These are phyloP conservation scores for Chrysomallon squamiferum DNA, from an alignment of 1,140 invertebrate species.

Conservation along the genomic window DNA sequence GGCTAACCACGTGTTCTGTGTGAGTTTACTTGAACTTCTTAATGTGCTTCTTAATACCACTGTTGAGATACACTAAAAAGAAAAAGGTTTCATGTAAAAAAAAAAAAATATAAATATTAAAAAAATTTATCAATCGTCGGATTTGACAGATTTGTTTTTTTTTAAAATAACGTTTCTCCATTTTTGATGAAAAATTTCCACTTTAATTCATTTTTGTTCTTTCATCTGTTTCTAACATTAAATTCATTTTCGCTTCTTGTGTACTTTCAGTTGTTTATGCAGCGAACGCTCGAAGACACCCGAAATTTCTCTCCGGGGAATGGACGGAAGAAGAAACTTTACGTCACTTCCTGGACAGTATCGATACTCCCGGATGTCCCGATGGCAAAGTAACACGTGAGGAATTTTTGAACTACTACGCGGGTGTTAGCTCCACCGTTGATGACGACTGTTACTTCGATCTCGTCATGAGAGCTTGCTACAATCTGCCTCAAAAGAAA, in stretches of 20 bases:
- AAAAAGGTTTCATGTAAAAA: no score
- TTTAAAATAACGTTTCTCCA: no score
- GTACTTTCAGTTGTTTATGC: constrained; percentile 50
- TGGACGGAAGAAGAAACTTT: constrained; percentile 86
- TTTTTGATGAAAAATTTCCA: no score
- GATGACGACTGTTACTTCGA: constrained; percentile 95
- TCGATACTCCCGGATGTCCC: constrained; percentile 70
- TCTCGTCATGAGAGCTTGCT: constrained; percentile 83
- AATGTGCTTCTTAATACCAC: no score
- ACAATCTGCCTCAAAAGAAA: constrained; percentile 37
- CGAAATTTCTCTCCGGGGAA: constrained; percentile 85
- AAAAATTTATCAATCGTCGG: no score
- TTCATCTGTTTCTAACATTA: no score
- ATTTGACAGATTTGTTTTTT: no score
- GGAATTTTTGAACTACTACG: constrained; percentile 94
- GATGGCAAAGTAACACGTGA: constrained; percentile 74
- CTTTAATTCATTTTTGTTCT: no score
- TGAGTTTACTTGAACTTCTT: no score
- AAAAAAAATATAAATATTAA: no score
- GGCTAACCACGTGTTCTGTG: no score
- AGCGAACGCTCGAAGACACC: constrained; percentile 82
- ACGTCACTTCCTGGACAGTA: constrained; percentile 86
- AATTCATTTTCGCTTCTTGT: constrained; percentile 5
- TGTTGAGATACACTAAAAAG: no score
- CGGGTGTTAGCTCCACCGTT: constrained; percentile 90